Evolutionary conservation across 2,888 invertebrate species (phyloP), one percentile per base, ranked within the genome.

Genomic region (Yponomeuta plumbellus): DNA sequence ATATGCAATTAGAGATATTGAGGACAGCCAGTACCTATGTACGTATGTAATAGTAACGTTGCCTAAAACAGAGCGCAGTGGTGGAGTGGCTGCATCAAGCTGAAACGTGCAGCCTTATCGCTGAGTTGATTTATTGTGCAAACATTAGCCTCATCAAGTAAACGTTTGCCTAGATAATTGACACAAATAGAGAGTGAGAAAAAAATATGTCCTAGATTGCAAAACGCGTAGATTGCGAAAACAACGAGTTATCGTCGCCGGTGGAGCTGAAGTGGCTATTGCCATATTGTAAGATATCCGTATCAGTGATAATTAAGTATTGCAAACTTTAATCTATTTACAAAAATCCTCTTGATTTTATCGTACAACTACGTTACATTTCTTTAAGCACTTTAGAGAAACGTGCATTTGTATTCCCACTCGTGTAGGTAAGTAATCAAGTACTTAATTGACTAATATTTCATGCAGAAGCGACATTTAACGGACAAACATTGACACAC

Each of bases 171-270:
- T 65, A 57, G 57, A 57, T 65, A 57, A 44, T 57, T 65, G 56
- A 56, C 61, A 70, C 57, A 67, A 62, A 68, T 66, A 68, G 65
- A 66, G 67, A 52, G 44, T 52, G 44, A 52, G 44, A 52, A 68
- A 67, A 65, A 56, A 66, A 67, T 39, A 69, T 66, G 68, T 63
- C 68, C 67, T 61, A 69, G 66, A 69, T 72, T 68, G 67, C 68
- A 61, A 65, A 56, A 70, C 67, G 70, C 68, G 68, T 67, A 66
- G 69, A 68, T 69, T 69, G 67, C 68, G 66, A 73, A 70, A 69
- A 69, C 66, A 73, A 67, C 67, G 34, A 40, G 52, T 71, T 72
- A 73, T 71, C 71, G 59, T 11, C 10, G 44, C 44, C 17, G 44
- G 44, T 17, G 4, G 44, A 52, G 44, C 44, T 52, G 44, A 52